phyloP scores from a whole-genome alignment of 1,140 invertebrate genomes.

The Aleiodes sp. region DNA sequence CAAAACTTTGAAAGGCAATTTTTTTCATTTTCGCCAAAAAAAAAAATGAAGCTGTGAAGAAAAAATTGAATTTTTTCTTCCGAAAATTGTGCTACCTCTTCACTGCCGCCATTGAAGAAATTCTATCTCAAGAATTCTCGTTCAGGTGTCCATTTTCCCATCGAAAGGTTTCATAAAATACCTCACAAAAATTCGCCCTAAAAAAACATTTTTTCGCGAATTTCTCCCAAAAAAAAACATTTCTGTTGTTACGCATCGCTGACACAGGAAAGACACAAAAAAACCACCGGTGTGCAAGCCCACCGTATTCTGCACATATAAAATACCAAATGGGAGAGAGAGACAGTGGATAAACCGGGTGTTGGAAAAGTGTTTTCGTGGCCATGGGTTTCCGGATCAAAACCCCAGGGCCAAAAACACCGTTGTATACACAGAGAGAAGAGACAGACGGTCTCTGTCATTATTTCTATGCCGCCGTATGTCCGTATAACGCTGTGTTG shows the following conservation, averaged over 20 bases:
- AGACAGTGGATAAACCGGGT: background rate
- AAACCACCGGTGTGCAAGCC: background rate
- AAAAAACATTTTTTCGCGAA: background rate
- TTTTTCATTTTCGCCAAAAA: too few relatives aligned
- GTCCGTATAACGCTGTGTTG: slow-evolving; percentile 37
- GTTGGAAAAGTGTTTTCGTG: slow-evolving; percentile 47
- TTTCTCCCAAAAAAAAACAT: slow-evolving; percentile 1
- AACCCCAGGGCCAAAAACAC: too few relatives aligned
- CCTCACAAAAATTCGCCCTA: too few relatives aligned
- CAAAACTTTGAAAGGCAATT: too few relatives aligned
- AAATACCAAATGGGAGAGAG: background rate
- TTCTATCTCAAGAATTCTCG: too few relatives aligned
- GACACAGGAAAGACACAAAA: slow-evolving; percentile 19
- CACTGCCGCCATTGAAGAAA: too few relatives aligned
- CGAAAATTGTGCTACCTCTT: too few relatives aligned
- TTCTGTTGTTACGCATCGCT: slow-evolving; percentile 15
- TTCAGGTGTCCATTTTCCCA: too few relatives aligned
- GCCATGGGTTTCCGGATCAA: slow-evolving; percentile 54
- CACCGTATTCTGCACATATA: background rate
- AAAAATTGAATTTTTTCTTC: too few relatives aligned
- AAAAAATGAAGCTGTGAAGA: too few relatives aligned
- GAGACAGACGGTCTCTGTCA: slow-evolving; percentile 51
- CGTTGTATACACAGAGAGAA: slow-evolving; percentile 42
- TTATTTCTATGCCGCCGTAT: slow-evolving; percentile 59
- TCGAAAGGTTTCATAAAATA: too few relatives aligned